Percentiles rank a stretch among this genome's conserved stretches.
Conservation (phyloP, 2,888 invertebrate genomes). For the Conomelus anceps region DNA sequence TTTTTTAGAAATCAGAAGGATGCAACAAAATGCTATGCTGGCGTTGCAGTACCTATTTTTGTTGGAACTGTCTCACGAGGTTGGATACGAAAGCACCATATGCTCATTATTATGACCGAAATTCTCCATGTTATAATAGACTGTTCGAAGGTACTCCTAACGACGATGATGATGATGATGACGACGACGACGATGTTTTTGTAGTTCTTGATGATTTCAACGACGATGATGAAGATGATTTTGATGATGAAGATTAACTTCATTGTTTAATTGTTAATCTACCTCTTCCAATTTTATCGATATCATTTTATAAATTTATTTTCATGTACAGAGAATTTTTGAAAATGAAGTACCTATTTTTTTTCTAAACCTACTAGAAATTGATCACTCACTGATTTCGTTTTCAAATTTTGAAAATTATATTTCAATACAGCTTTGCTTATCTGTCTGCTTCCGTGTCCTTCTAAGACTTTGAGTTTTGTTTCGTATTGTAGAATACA, state of each 20-base stretch:
- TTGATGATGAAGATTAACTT: background rate
- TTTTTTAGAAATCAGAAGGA: slow-evolving; percentile 53
- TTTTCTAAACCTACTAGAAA: too few species aligned
- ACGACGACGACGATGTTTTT: slow-evolving; percentile 14
- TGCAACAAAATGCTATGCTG: slow-evolving; percentile 63
- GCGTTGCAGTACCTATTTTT: slow-evolving; percentile 54
- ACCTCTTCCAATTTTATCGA: background rate
- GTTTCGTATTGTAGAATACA: too few species aligned
- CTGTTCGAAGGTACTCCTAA: slow-evolving; percentile 44
- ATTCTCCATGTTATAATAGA: slow-evolving; percentile 46
- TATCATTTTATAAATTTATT: background rate
- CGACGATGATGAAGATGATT: background rate
- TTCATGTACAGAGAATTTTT: too few species aligned
- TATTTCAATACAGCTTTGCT: too few species aligned
- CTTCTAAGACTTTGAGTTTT: too few species aligned
- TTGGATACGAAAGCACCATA: slow-evolving; percentile 50
- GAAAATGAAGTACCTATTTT: too few species aligned
- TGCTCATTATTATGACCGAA: slow-evolving; percentile 47
- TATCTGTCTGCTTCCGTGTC: too few species aligned
- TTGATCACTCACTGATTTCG: too few species aligned
- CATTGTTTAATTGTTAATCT: background rate
- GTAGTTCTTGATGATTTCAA: background rate
- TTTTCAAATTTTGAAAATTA: too few species aligned
- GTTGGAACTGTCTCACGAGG: slow-evolving; percentile 52
- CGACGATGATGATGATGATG: slow-evolving; percentile 38